These are phyloP conservation scores for Indri indri DNA, from an alignment of 2,113 vertebrate species.

Conservation along the genomic window DNA sequence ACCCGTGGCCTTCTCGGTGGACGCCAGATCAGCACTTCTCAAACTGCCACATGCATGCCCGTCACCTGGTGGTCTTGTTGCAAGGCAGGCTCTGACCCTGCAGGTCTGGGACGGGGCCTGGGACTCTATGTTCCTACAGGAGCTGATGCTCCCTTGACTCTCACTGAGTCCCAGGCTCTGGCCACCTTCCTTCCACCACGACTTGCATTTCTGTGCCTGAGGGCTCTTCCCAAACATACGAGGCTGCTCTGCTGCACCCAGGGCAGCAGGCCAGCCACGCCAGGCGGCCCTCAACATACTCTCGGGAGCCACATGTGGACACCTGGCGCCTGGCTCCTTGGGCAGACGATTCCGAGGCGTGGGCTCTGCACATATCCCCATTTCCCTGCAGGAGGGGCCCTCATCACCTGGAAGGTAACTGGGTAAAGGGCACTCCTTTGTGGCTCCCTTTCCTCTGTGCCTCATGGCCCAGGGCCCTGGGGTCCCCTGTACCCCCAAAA, in stretches of 20 bases:
- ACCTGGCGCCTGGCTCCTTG: accelerated
- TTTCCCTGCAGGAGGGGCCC: background rate
- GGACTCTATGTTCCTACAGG: background rate
- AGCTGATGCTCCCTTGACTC: background rate
- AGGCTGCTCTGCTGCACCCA: background rate
- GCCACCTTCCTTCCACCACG: background rate
- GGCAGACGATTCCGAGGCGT: background rate
- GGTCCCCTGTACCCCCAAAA: no score
- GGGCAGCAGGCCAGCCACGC: no score
- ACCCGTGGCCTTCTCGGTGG: no score
- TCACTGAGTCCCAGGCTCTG: background rate
- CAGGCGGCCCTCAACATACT: background rate
- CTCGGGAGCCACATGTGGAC: no score
- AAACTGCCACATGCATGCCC: background rate
- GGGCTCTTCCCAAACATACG: background rate
- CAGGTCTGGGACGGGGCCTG: background rate
- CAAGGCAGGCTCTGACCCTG: no score
- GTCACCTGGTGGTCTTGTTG: accelerated
- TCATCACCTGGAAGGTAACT: background rate
- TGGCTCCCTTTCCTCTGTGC: no score
- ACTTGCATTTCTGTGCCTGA: background rate
- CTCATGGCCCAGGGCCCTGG: background rate
- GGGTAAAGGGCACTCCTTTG: accelerated
- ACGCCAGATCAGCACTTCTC: no score
- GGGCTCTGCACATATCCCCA: background rate